These are phyloP conservation scores for Acipenser oxyrinchus DNA, from an alignment of 2,797 vertebrate genomes.

Conservation along the genomic window DNA sequence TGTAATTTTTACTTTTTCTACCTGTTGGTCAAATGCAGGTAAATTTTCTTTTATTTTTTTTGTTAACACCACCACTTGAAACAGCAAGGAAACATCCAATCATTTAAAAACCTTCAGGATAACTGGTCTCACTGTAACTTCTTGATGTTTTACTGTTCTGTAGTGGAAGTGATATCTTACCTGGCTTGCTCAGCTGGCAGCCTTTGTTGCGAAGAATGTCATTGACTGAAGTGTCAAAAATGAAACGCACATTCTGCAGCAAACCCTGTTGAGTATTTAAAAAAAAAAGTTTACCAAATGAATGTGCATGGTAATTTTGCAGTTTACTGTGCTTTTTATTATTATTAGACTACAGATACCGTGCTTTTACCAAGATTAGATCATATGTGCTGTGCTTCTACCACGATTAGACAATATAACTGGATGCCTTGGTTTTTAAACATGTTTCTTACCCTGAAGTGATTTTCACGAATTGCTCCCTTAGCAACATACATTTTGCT, in stretches of 20 bases:
- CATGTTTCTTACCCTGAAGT: conserved; percentile 80
- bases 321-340: background rate
- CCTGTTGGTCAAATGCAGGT: too few relatives aligned
- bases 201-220: conserved; percentile 78
- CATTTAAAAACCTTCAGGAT: too few relatives aligned
- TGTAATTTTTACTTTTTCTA: too few relatives aligned
- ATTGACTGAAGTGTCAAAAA: conserved; percentile 79
- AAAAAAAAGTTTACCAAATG: background rate
- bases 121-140: too few relatives aligned
- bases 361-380: too few relatives aligned
- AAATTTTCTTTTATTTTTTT: too few relatives aligned
- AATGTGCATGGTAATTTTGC: background rate
- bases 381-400: too few relatives aligned
- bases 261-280: conserved; percentile 67
- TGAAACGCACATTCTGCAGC: conserved; percentile 80
- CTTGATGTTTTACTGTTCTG: too few relatives aligned
- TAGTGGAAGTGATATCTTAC: conserved; percentile 47
- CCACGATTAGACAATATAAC: conserved; percentile 1
- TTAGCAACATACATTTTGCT: conserved; percentile 84
- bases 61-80: too few relatives aligned
- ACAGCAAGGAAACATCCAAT: too few relatives aligned
- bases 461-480: conserved; percentile 78
- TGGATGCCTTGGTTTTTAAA: background rate
- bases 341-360: background rate
- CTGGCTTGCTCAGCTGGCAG: conserved; percentile 72